Percentiles rank a stretch among this genome's conserved stretches.
Conservation (phyloP, 1,140 invertebrate genomes). For the Drosophila ananassae region DNA sequence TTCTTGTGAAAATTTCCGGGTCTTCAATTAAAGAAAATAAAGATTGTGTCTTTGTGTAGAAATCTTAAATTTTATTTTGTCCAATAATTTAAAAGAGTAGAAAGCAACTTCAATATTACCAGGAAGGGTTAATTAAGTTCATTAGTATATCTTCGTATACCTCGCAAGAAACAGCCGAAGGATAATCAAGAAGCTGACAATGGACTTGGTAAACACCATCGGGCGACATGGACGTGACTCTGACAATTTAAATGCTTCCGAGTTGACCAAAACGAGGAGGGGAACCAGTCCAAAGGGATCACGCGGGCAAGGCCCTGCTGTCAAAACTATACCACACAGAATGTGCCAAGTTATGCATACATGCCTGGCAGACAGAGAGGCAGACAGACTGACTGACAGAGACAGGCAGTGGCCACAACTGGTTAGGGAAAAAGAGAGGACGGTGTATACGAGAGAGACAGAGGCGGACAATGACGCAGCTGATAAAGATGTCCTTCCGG, state of each 20-base stretch:
- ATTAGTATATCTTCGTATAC: constrained; percentile 30
- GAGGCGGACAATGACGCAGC: constrained; percentile 13
- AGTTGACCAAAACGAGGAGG: constrained; percentile 14
- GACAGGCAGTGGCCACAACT: neutral
- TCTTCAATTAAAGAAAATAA: too few species aligned
- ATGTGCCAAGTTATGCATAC: constrained; percentile 70
- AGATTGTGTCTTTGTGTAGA: too few species aligned
- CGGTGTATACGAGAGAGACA: constrained; percentile 46
- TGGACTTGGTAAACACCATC: constrained; percentile 69
- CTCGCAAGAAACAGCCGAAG: constrained; percentile 4
- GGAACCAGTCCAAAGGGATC: constrained; percentile 1
- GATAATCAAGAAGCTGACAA: constrained; percentile 65
- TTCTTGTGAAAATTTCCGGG: too few species aligned
- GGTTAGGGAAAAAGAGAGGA: neutral
- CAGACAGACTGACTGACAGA: neutral
- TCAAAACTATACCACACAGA: constrained; percentile 75
- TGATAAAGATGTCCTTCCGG: constrained; percentile 80
- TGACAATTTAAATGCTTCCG: constrained; percentile 63
- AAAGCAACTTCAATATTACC: neutral
- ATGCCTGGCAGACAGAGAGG: constrained; percentile 17
- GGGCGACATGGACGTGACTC: constrained; percentile 60
- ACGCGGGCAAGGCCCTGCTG: constrained; percentile 53
- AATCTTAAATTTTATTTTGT: too few species aligned
- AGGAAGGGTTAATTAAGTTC: constrained; percentile 33
- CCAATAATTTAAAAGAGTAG: too few species aligned